phyloP scores from a whole-genome alignment of 2,113 vertebrate genomes.

The Perognathus longimembris region DNA sequence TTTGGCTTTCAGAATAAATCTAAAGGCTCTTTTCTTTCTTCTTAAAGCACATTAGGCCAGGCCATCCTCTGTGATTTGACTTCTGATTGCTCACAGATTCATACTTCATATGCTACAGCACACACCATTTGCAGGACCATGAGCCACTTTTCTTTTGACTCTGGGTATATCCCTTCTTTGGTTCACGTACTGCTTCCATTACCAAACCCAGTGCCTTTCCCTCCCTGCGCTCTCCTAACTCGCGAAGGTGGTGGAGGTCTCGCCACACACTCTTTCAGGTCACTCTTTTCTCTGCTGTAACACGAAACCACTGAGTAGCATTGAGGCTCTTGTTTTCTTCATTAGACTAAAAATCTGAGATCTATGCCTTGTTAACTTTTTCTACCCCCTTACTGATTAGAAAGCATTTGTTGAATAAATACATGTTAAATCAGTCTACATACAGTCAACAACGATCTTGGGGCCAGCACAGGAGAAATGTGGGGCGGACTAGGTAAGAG shows the following conservation, averaged over 20 bases:
- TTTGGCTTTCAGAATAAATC: too few relatives aligned
- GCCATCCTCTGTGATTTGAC: neutral
- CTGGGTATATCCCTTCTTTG: neutral
- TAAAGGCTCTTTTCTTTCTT: neutral
- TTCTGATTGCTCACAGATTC: neutral
- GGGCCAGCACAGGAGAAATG: neutral
- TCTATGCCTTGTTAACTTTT: neutral
- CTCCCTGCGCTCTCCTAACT: too few relatives aligned
- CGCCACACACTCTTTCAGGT: neutral
- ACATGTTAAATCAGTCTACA: neutral
- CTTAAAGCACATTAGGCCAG: too few relatives aligned
- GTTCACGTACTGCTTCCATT: neutral
- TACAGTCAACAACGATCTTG: neutral
- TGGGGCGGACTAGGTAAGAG: neutral
- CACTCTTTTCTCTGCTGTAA: neutral
- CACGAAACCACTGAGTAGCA: neutral
- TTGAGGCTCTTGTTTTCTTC: neutral
- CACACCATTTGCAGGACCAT: neutral
- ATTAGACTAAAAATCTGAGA: neutral
- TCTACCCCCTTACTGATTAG: neutral
- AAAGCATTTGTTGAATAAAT: conserved; percentile 2
- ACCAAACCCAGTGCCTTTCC: neutral
- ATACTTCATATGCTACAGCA: neutral
- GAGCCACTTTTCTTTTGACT: neutral
- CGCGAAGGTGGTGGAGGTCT: neutral